Evolutionary conservation across 2,888 invertebrate species (phyloP).

Genomic region (Nephrotoma appendiculata): DNA sequence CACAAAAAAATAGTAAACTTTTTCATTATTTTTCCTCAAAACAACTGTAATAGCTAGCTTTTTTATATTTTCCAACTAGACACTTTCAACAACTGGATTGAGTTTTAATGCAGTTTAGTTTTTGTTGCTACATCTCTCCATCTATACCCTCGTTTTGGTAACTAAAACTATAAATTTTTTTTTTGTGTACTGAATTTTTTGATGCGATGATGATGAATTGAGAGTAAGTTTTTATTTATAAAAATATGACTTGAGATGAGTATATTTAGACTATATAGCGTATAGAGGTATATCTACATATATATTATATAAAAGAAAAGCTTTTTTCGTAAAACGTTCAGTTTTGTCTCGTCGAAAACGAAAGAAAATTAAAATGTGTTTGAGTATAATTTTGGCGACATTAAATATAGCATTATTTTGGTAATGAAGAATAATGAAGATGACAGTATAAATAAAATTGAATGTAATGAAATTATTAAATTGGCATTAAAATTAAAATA

Average conservation of each 20-base stretch:
- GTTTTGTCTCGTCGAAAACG: background rate
- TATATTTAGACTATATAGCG: background rate
- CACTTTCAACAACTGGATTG: background rate
- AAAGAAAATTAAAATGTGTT: background rate
- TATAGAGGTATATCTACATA: no score
- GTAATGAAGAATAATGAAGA: background rate
- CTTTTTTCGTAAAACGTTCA: background rate
- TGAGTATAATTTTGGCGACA: background rate
- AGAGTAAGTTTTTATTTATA: background rate
- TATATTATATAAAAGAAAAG: no score
- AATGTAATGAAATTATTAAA: background rate
- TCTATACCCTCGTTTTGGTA: background rate
- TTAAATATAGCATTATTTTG: background rate
- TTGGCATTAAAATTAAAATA: background rate
- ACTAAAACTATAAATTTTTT: background rate
- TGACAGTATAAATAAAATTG: background rate
- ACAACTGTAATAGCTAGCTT: background rate
- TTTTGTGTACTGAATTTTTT: background rate
- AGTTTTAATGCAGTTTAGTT: background rate
- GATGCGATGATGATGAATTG: background rate
- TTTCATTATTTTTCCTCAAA: background rate
- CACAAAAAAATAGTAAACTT: background rate
- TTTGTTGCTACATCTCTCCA: background rate
- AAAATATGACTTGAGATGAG: background rate
- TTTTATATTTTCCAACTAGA: background rate